Base-by-base conservation (phyloP, 1,140 invertebrate genomes). In the Diachasmimorpha longicaudata region DNA sequence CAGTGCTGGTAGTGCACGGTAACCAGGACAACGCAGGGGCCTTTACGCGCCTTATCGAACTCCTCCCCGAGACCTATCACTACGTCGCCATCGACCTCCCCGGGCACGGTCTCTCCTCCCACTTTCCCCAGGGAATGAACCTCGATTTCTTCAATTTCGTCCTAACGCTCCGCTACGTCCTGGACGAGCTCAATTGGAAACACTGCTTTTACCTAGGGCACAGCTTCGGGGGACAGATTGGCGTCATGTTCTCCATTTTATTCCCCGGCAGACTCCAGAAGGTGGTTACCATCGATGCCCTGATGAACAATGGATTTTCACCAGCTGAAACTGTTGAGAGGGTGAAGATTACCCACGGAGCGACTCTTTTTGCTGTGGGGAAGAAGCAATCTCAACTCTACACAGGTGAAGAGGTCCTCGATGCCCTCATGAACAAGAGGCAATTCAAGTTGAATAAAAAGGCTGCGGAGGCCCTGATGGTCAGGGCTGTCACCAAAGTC, bases 71-170 rank as follows among this genome's bases (percentile, higher is more conserved):
- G 55, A 80, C 86, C 2, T 91, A 90, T 79, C 93, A 92, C 78
- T 92, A 92, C 75, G 90, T 94, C 6, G 90, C 90, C 80, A 85
- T 94, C 36, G 94, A 95, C 83, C 86, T 94, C 75, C 93, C 93
- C 6, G 92, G 93, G 1, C 93, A 95, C 86, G 94, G 94, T 2
- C 86, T 86, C 11, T 95, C 93, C 4, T 92, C 92, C 70, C 89
- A 90, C 46, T 91, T 91, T 72, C 91, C 92, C 70, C 70, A 81
- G 13, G 91, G 92, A 46, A 58, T 88, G 63, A 79, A 85, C 4
- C 83, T 92, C 31, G 82, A 90, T 23, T 87, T 80, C 55, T 79
- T 89, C 8, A 86, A 90, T 79, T 90, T 87, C 80, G 81, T 91
- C 0, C 74, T 91, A 9, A 79, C 90, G 6, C 84, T 93, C 3